Percentiles rank a stretch among this genome's conserved stretches.
These are phyloP conservation scores for Idris sp. DNA, from an alignment of 1,140 invertebrate species.

Conservation along the genomic window DNA sequence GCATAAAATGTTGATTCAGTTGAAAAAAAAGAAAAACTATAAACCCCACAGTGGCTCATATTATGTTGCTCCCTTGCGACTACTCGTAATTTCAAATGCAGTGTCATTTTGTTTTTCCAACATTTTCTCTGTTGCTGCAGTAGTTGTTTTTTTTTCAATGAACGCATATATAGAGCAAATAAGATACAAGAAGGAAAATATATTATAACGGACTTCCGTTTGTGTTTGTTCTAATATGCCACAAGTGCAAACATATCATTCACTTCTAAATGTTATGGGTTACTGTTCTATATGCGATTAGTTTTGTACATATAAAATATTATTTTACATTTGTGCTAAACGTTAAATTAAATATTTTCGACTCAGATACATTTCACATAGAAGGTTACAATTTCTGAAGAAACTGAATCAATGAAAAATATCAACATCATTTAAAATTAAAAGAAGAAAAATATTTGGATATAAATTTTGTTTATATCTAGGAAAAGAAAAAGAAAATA, in stretches of 20 bases:
- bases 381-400: background rate
- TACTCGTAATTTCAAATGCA: slow-evolving; percentile 32
- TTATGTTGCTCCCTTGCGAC: slow-evolving; percentile 11
- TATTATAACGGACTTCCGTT: slow-evolving; percentile 20
- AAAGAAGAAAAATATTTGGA: no score
- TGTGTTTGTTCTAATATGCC: slow-evolving; percentile 19
- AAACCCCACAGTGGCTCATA: slow-evolving; percentile 1
- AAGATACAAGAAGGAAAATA: slow-evolving; percentile 15
- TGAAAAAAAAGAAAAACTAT: slow-evolving; percentile 38
- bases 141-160: slow-evolving; percentile 13
- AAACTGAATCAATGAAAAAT: no score
- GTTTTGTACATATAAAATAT: slow-evolving; percentile 32
- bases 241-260: slow-evolving; percentile 43
- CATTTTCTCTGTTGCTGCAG: slow-evolving; percentile 13
- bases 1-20: slow-evolving; percentile 32
- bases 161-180: slow-evolving; percentile 17
- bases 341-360: slow-evolving; percentile 16
- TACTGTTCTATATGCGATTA: slow-evolving; percentile 30
- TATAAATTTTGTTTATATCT: slow-evolving; percentile 1
- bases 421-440: no score
- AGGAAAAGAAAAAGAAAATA: background rate
- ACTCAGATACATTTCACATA: background rate
- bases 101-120: slow-evolving; percentile 36
- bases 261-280: slow-evolving; percentile 19
- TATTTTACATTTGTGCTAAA: slow-evolving; percentile 24